Percentiles rank a stretch among this genome's conserved stretches.
These are phyloP conservation scores for Siniperca scherzeri DNA, from an alignment of 2,797 vertebrate genomes.

Conservation along the genomic window DNA sequence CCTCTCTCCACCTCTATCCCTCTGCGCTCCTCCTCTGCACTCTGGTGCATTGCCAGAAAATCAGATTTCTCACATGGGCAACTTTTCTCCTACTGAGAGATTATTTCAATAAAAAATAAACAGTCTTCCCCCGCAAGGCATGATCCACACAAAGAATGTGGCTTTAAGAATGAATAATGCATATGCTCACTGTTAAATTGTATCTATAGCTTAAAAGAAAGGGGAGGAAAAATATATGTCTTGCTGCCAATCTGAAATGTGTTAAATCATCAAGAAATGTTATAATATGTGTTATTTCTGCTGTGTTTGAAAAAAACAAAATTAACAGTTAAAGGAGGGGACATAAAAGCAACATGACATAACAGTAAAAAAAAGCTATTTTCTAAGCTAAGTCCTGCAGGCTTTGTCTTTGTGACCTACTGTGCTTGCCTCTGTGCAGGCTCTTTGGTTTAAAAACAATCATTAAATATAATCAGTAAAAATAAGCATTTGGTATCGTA, in stretches of 20 bases:
- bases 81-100: constrained; percentile 81
- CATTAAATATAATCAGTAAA: constrained; percentile 13
- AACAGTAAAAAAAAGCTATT: background rate
- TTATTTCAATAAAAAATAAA: constrained; percentile 87
- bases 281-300: constrained; percentile 43
- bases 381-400: constrained; percentile 13
- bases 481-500: constrained; percentile 4
- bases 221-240: constrained; percentile 29
- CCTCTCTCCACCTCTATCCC: constrained; percentile 55
- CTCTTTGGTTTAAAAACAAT: constrained; percentile 1
- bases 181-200: constrained; percentile 75
- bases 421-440: background rate
- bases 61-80: constrained; percentile 84
- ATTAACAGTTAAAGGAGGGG: constrained; percentile 5
- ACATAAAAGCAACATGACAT: constrained; percentile 24
- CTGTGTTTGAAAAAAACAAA: constrained; percentile 7
- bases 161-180: constrained; percentile 85
- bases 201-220: constrained; percentile 55
- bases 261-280: constrained; percentile 58
- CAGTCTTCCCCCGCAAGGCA: constrained; percentile 81
- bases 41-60: constrained; percentile 82
- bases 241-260: constrained; percentile 62
- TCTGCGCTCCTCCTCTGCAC: constrained; percentile 73
- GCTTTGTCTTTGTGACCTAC: constrained; percentile 23
- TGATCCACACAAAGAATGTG: constrained; percentile 78